Evolutionary conservation across 2,797 vertebrate genomes (phyloP), one percentile per base, ranked within the genome.

Genomic region (Gallinago nigripennis): DNA sequence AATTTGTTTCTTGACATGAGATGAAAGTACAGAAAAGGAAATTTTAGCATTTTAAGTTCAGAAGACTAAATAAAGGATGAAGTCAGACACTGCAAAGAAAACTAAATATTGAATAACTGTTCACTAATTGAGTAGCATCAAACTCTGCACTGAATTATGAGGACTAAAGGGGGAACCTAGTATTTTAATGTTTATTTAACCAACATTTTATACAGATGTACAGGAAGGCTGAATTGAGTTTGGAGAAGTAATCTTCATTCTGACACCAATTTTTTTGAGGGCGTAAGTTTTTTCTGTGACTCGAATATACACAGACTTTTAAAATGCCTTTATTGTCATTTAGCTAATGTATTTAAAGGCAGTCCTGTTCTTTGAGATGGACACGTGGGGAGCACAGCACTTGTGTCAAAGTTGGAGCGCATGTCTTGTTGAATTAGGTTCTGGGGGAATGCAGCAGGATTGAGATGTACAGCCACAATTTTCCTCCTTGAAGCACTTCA

Each of bases 1-100:
- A 31, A 77, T 89, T 41, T 90, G 50, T 81, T 91, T 95, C 80
- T 79, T 94, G 58, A 86, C 37, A 6, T n/a, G 45, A 87, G 87
- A 68, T 81, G 72, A 83, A 95, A 92, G 85, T 83, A 75, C 41
- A 76, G 58, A 61, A 83, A 75, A 88, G 28, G 61, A 78, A 94
- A 90, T n/a, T 28, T 86, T 23, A 66, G 71, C 56, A 56, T 94
- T 91, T 95, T 81, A 78, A 77, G 46, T 92, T 83, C 75, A 37
- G 81, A 93, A 90, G 63, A 86, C 84, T 90, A 92, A 91, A 92
- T 92, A 94, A 95, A 84, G 90, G 43, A 84, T 92, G 63, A 66
- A 43, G 81, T 82, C 66, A 92, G 70, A 58, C 43, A 53, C 39
- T 73, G 68, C 77, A 51, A 69, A 82, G 58, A 83, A 78, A 91